These are phyloP conservation scores for Cryptocheilus praepositus DNA, from an alignment of 2,888 invertebrate species.

Conservation along the genomic window DNA sequence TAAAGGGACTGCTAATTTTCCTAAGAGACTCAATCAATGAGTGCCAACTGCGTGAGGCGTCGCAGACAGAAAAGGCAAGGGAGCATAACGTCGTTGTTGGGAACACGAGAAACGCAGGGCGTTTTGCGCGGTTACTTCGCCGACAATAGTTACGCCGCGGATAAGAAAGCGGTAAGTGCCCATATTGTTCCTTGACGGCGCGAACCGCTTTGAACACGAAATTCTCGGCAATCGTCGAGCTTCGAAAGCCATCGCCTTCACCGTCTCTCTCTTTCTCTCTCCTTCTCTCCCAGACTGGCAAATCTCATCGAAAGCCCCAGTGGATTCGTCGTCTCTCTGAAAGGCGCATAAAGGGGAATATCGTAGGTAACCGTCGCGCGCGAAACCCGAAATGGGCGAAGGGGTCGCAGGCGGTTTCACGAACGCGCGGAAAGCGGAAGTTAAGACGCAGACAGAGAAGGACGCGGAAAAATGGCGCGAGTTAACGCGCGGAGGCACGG, in stretches of 20 bases:
- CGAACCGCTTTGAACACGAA: slow-evolving; percentile 18
- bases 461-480: not conserved
- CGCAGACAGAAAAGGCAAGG: not conserved
- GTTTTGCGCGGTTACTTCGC: not conserved
- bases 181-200: slow-evolving; percentile 7
- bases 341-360: slow-evolving; percentile 1
- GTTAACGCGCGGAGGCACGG: not conserved
- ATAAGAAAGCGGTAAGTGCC: slow-evolving; percentile 1
- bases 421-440: not conserved
- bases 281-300: not conserved
- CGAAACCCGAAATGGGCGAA: not conserved
- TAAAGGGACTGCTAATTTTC: too few relatives aligned
- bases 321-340: slow-evolving; percentile 1
- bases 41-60: slow-evolving; percentile 9
- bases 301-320: not conserved
- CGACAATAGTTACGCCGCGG: slow-evolving; percentile 2
- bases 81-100: not conserved
- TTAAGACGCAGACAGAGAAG: too few relatives aligned
- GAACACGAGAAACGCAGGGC: not conserved
- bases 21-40: too few relatives aligned
- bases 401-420: not conserved
- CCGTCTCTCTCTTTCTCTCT: too few relatives aligned
- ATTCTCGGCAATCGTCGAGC: slow-evolving; percentile 11
- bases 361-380: not conserved
- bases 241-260: not conserved